Evolutionary conservation across 2,888 invertebrate species (phyloP).

Genomic region (Papilio gigon): DNA sequence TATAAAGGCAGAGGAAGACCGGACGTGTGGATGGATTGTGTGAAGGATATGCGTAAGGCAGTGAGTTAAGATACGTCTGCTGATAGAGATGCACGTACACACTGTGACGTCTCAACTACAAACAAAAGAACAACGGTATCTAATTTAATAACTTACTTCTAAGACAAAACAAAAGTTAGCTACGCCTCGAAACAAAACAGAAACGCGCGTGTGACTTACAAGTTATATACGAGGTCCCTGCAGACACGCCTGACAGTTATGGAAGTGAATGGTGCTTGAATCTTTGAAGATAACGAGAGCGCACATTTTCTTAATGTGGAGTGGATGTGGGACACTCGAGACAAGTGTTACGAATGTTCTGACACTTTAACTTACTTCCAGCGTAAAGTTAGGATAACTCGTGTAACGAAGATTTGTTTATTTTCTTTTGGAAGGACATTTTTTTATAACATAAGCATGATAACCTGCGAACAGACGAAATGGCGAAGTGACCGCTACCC

Average conservation of each 20-base stretch:
- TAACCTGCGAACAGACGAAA: no score
- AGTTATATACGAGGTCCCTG: slow-evolving; percentile 12
- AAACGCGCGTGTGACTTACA: background rate
- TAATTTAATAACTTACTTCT: slow-evolving; percentile 1
- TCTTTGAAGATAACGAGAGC: slow-evolving; percentile 24
- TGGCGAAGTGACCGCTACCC: no score
- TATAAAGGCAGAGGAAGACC: no score
- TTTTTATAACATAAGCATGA: no score
- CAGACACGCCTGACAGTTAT: slow-evolving; percentile 27
- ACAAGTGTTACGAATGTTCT: slow-evolving; percentile 12
- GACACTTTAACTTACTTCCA: slow-evolving; percentile 12
- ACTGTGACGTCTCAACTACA: background rate
- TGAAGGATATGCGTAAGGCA: no score
- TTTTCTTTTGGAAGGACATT: slow-evolving; percentile 1
- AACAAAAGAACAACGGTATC: background rate
- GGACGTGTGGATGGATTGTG: no score
- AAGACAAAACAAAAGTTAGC: background rate
- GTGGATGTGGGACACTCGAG: slow-evolving; percentile 27
- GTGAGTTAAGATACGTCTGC: no score
- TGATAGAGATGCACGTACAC: no score
- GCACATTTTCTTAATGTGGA: slow-evolving; percentile 22
- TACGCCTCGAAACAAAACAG: slow-evolving; percentile 1
- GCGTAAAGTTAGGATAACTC: background rate
- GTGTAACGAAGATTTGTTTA: background rate
- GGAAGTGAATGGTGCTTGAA: slow-evolving; percentile 21